Evolutionary conservation across 1,140 invertebrate genomes (phyloP).

Genomic region (Elysia chlorotica): DNA sequence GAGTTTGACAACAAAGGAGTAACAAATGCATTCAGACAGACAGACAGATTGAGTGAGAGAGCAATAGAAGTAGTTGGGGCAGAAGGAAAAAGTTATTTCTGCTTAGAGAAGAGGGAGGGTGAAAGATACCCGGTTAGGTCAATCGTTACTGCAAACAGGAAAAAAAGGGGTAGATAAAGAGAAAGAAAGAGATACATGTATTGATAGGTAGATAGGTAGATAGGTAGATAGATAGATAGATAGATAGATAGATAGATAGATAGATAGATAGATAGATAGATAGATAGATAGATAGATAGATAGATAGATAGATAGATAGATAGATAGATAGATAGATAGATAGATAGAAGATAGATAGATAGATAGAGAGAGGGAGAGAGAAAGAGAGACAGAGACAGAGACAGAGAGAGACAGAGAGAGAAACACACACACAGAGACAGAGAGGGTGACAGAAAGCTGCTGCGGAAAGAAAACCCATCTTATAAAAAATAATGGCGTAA

Average conservation of each 20-base stretch:
- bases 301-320: constrained; percentile 13
- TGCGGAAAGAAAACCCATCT: no score
- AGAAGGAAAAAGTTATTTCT: no score
- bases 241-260: background rate
- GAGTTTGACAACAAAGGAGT: no score
- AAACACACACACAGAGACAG: background rate
- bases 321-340: background rate
- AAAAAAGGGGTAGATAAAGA: background rate
- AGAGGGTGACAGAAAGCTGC: no score
- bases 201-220: constrained; percentile 2
- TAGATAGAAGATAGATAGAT: background rate
- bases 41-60: no score
- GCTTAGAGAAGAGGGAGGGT: background rate
- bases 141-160: background rate
- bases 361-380: background rate
- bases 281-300: background rate
- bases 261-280: background rate
- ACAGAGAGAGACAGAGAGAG: constrained; percentile 1
- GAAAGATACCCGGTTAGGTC: no score
- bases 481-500: no score
- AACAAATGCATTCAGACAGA: no score
- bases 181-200: background rate
- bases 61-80: no score
- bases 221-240: constrained; percentile 1
- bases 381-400: constrained; percentile 7